These are phyloP conservation scores for Drosophila baimaii DNA, from an alignment of 1,140 invertebrate species.

Conservation along the genomic window DNA sequence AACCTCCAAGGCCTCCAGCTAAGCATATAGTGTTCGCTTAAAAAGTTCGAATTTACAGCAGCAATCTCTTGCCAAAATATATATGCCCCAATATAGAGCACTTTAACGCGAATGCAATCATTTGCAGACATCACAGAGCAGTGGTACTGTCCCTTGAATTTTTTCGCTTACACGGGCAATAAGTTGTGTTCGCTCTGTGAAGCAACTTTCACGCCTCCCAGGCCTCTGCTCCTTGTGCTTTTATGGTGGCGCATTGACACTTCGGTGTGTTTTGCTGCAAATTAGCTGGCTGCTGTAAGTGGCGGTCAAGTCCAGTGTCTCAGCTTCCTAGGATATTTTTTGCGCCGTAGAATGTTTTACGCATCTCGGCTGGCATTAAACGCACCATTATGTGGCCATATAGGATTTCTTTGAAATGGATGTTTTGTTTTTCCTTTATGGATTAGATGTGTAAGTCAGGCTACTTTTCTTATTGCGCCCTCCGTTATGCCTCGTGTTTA, in stretches of 20 bases:
- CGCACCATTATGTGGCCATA: slow-evolving; percentile 55
- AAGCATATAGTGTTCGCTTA: too few species aligned
- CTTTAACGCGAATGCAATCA: slow-evolving; percentile 65
- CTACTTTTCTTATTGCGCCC: slow-evolving; percentile 9
- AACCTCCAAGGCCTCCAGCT: too few species aligned
- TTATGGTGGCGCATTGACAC: slow-evolving; percentile 73
- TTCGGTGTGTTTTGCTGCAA: slow-evolving; percentile 64
- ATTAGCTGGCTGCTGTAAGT: slow-evolving; percentile 61
- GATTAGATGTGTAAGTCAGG: slow-evolving; percentile 21
- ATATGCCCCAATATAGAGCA: slow-evolving; percentile 11
- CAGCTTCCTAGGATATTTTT: slow-evolving; percentile 51
- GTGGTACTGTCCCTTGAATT: slow-evolving; percentile 16
- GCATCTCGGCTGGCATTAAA: slow-evolving; percentile 64
- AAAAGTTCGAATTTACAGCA: neutral
- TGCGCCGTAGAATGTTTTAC: slow-evolving; percentile 68
- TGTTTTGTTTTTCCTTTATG: slow-evolving; percentile 41
- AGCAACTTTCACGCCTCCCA: slow-evolving; percentile 8
- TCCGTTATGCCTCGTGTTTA: slow-evolving; percentile 18
- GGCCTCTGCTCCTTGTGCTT: slow-evolving; percentile 28
- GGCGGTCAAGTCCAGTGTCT: slow-evolving; percentile 19
- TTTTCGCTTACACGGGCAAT: slow-evolving; percentile 79
- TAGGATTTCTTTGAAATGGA: slow-evolving; percentile 43
- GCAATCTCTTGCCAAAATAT: neutral
- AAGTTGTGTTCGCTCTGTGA: slow-evolving; percentile 40
- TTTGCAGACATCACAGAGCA: slow-evolving; percentile 66